Base-by-base conservation (phyloP, 2,113 vertebrate genomes). In the Neolamprologus hecqui region DNA sequence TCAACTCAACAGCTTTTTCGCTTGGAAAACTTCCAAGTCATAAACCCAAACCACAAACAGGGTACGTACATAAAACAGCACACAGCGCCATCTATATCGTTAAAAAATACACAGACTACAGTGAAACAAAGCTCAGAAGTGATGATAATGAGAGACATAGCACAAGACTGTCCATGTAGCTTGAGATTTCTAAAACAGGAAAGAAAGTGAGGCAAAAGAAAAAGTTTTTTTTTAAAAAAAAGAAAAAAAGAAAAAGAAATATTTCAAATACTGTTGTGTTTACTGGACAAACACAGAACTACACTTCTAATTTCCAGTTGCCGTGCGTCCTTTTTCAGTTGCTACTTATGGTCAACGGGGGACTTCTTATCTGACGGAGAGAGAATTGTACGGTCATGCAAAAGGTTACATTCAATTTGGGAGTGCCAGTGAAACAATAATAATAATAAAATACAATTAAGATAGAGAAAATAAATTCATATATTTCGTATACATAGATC, bases 371-470 rank as follows among this genome's bases (percentile, higher is more conserved):
- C 63, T 45, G 68, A 79, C 35, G 51, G 33, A 60, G 81, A 65
- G 80, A 40, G 68, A 1, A 40, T 54, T 51, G 19, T 70, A 33
- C 7, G 19, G 63, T 84, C 84, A 88, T 85, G 89, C 53, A 81
- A 85, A 80, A 28, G 83, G 11, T 77, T 92, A 91, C 90, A 93
- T 92, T 92, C 91, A 86, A 87, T 19, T 55, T 58, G 83, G 89
- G 82, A 89, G 84, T 92, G 91, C 92, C 87, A 92, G 79, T 92
- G 83, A 86, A 93, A 91, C 86, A 90, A 92, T 95, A 95, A 75
- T 75, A 75, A 89, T 49, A 75, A 89, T 95, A 96, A 96, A 96
- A 95, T 93, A 96, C 90, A 94, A 93, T 93, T 92, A 95, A 92
- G 40, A 90, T 89, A 91, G 90, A 93, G 87, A 93, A 96, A 96